Base-by-base conservation (phyloP, 1,140 invertebrate genomes). In the Trypoxylus dichotomus region DNA sequence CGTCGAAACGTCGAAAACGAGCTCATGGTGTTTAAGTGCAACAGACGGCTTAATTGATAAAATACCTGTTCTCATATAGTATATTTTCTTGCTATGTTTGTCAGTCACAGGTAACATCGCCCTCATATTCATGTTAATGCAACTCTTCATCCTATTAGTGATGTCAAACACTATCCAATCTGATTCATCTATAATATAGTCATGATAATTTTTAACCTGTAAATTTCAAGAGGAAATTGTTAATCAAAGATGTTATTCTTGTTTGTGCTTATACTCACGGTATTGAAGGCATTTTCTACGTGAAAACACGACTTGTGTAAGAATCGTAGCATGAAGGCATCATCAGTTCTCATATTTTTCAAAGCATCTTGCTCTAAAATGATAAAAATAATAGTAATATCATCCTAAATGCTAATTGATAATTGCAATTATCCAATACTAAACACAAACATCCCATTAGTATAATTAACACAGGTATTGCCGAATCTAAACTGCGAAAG, bases 291-390 rank as follows among this genome's bases (percentile, higher is more conserved):
- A 37, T 32, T 11, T 8, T 77, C 24, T 27, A 77, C 60, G n/a
- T 60, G 11, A 19, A 77, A 77, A 25, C 41, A 0, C 3, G 63
- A 21, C 2, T 60, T 41, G 29, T 77, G 60, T 41, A 77, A 60
- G 63, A 77, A 77, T 47, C 76, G 24, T 13, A 71, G 27, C 3
- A 77, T 15, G 27, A 63, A 77, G 5, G 60, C 25, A 72, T 77
- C 60, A 72, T 77, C 76, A 8, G 11, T 77, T 29, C 75, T 74
- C 25, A 74, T 1, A 5, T 41, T 74, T 74, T 74, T 74, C 42
- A 41, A 29, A 43, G 32, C 72, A 21, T 41, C 19, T 19, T 74
- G 72, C 13, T 19, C 32, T 74, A 27, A 74, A 74, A 74, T 6
- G 63, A 24, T 19, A 27, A 10, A 13, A 71, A 71, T 15, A 19